A percentile compares a stretch with the other conserved stretches of the same genome.
These are phyloP conservation scores for Prunella himalayana DNA, from an alignment of 2,113 vertebrate genomes.

Conservation along the genomic window DNA sequence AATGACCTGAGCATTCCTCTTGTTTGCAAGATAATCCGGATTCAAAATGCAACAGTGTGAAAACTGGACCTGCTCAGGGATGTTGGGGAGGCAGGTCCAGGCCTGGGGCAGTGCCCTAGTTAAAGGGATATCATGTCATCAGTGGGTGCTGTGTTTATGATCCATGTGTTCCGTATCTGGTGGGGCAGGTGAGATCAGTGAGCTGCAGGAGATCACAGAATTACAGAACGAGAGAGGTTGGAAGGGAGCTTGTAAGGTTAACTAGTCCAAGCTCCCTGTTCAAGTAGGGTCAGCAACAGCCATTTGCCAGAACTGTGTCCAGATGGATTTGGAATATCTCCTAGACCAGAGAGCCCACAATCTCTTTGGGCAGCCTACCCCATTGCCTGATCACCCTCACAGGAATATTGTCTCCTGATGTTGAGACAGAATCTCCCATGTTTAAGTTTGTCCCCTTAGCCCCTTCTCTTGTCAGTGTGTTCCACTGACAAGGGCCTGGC, in stretches of 20 bases:
- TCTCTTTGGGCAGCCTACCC: not conserved
- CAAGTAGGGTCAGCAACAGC: not conserved
- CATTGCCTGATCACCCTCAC: not conserved
- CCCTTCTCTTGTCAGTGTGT: not conserved
- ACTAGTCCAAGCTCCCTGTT: fast-evolving
- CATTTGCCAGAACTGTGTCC: not conserved
- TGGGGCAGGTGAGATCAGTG: not conserved
- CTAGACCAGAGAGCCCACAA: not conserved
- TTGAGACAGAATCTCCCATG: not conserved
- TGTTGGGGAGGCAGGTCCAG: fast-evolving
- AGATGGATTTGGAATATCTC: not conserved
- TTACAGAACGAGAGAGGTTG: not conserved
- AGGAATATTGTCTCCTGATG: not conserved
- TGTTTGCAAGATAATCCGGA: fast-evolving
- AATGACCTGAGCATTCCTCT: not conserved
- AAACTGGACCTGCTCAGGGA: fast-evolving
- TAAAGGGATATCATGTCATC: not conserved
- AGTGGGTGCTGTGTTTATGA: not conserved
- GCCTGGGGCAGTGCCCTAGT: not conserved
- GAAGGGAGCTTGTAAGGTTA: not conserved
- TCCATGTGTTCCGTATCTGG: not conserved
- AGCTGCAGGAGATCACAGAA: not conserved
- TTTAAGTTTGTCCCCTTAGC: not conserved
- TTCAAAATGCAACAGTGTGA: not conserved
- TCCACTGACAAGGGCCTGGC: not conserved